Evolutionary conservation across 2,113 vertebrate genomes (phyloP), one percentile per base, ranked within the genome.

Genomic region (Microcebus lehilahytsara): DNA sequence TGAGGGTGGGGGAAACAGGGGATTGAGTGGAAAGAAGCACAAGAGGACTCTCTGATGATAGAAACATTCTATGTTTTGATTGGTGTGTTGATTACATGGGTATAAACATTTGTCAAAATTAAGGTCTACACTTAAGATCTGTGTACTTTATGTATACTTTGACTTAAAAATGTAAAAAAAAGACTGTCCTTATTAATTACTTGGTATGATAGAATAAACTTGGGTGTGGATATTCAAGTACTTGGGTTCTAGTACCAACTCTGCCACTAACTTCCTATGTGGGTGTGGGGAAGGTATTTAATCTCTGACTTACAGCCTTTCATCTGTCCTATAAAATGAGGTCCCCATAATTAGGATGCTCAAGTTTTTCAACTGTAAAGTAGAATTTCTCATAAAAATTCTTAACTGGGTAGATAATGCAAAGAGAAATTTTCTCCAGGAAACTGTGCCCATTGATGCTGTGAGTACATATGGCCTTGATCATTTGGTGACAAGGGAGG

Each of bases 341-440:
- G 30, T 77, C 11, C 49, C 27, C 51, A 12, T 9, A 51, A 60
- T 89, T 75, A 89, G 27, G 30, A 77, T 86, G 62, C 23, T 93
- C 19, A 49, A 0, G 4, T 56, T 93, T 96, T 83, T 79, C 27
- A 93, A 22, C n/a, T 46, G 1, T 87, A 51, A 93, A 6, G 7
- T 83, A 86, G 42, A 56, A 64, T 53, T 87, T 94, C 60, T 91
- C 42, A 34, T 72, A 67, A 78, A 34, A 78, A 78, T 78, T 78
- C 9, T 51, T 51, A 78, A 51, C 51, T 51, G 75, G 30, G 9
- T n/a, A 23, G 49, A 79, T 79, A 79, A 81, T 51, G 49, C 49
- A 85, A 66, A 75, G 60, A 88, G 53, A 93, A 67, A n/a, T 80
- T 86, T 96, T 85, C 30, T 95, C 37, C 27, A 42, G 89, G 77